Conservation (phyloP, 92 coral and sea anemone species). For the Epizoanthus illoricatus region DNA sequence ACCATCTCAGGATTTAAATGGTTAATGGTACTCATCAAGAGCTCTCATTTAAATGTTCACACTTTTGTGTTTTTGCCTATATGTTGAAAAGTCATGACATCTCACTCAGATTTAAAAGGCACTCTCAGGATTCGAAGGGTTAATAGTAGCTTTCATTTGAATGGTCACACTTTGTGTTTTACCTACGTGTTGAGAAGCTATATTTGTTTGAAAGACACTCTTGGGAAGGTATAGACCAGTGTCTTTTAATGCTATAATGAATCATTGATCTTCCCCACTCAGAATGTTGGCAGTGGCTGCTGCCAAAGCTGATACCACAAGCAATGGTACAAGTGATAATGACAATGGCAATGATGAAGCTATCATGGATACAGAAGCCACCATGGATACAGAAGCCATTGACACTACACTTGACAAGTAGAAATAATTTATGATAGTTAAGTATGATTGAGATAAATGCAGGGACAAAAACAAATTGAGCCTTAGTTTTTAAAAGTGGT, state of each 20-base stretch:
- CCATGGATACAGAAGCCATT: neutral
- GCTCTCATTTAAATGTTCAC: too few relatives aligned
- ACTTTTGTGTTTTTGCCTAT: too few relatives aligned
- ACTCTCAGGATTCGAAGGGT: too few relatives aligned
- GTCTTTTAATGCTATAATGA: neutral
- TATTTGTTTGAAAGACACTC: neutral
- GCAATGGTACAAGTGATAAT: neutral
- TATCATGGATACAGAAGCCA: neutral
- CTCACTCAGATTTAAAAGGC: too few relatives aligned
- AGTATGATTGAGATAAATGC: neutral
- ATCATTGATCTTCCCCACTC: neutral
- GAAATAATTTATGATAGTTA: neutral
- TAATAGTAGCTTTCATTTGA: too few relatives aligned
- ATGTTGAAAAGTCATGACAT: too few relatives aligned
- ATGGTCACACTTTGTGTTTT: too few relatives aligned
- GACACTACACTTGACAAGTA: slow-evolving; percentile 1
- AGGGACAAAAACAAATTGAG: too few relatives aligned
- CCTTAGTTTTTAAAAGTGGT: too few relatives aligned
- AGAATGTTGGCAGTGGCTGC: slow-evolving; percentile 6
- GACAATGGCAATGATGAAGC: slow-evolving; percentile 9
- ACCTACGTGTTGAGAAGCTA: neutral
- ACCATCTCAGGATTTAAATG: too few relatives aligned
- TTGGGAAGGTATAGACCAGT: too few relatives aligned
- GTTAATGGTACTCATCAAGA: too few relatives aligned
- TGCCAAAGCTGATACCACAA: neutral